Evolutionary conservation across 2,888 invertebrate genomes (phyloP).

Genomic region (Melanostoma scalare): DNA sequence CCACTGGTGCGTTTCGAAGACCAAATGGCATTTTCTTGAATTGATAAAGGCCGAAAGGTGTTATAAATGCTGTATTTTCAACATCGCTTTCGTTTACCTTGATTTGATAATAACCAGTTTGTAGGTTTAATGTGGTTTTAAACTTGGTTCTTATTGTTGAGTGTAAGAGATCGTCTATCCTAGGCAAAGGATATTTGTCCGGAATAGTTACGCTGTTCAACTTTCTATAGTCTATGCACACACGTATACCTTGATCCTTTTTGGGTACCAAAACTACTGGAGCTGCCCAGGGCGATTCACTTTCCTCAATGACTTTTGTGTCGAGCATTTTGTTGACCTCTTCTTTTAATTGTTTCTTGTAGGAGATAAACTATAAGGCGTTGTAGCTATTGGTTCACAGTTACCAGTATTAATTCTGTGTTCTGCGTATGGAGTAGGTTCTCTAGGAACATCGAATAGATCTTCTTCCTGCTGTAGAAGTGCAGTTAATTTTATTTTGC

Average conservation of each 20-base stretch:
- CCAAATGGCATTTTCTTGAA: constrained; percentile 77
- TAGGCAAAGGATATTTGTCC: constrained; percentile 78
- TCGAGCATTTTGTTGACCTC: constrained; percentile 76
- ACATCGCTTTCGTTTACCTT: background rate
- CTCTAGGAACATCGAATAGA: background rate
- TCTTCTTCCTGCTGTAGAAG: background rate
- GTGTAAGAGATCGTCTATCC: constrained; percentile 78
- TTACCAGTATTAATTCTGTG: constrained; percentile 77
- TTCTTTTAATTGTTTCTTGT: constrained; percentile 51
- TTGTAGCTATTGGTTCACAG: constrained; percentile 76
- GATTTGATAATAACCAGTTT: constrained; percentile 41
- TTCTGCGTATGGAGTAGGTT: background rate
- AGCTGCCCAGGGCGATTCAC: constrained; percentile 50
- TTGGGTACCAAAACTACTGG: constrained; percentile 73
- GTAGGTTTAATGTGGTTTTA: too few species aligned
- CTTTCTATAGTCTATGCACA: constrained; percentile 76
- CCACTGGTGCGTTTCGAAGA: constrained; percentile 75
- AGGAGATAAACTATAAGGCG: constrained; percentile 77
- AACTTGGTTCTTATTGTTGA: constrained; percentile 9
- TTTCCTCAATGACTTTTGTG: constrained; percentile 65
- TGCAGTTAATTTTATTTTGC: background rate
- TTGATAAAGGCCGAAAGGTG: constrained; percentile 75
- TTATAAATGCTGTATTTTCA: constrained; percentile 9
- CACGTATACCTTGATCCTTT: constrained; percentile 73
- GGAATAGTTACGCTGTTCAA: constrained; percentile 74